These are phyloP conservation scores for Carassius auratus DNA, from an alignment of 2,113 vertebrate genomes.

Conservation along the genomic window DNA sequence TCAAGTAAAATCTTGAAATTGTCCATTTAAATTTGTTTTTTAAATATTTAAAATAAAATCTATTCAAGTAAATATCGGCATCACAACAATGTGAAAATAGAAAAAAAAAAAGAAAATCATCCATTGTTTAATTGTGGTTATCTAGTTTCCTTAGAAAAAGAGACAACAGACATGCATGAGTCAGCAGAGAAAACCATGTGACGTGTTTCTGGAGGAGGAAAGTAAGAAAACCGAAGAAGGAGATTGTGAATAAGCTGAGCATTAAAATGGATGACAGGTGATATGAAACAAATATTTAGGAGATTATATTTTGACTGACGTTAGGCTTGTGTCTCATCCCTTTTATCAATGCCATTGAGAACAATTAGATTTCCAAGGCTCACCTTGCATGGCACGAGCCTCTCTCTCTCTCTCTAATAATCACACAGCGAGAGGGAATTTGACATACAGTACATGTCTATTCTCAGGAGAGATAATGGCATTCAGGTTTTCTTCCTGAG, in stretches of 20 bases:
- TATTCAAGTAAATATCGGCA: not conserved
- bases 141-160: not conserved
- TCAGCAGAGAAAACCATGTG: not conserved
- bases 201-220: not conserved
- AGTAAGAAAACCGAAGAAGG: not conserved
- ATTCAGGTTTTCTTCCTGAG: conserved; percentile 68
- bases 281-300: conserved; percentile 77
- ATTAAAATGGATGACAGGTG: conserved; percentile 73
- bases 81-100: not conserved
- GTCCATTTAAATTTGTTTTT: no score
- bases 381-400: not conserved
- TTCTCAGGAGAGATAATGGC: conserved; percentile 63
- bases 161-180: conserved; percentile 7
- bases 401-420: conserved; percentile 6
- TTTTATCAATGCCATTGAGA: conserved; percentile 65
- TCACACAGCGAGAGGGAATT: conserved; percentile 60
- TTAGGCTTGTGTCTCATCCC: conserved; percentile 68
- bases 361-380: conserved; percentile 48
- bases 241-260: not conserved
- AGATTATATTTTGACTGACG: conserved; percentile 78
- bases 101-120: not conserved
- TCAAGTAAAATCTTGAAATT: no score
- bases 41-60: no score
- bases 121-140: not conserved
- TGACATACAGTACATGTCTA: conserved; percentile 62